These are phyloP conservation scores for Drosophila peninsularis DNA, from an alignment of 2,888 invertebrate species.

Conservation along the genomic window DNA sequence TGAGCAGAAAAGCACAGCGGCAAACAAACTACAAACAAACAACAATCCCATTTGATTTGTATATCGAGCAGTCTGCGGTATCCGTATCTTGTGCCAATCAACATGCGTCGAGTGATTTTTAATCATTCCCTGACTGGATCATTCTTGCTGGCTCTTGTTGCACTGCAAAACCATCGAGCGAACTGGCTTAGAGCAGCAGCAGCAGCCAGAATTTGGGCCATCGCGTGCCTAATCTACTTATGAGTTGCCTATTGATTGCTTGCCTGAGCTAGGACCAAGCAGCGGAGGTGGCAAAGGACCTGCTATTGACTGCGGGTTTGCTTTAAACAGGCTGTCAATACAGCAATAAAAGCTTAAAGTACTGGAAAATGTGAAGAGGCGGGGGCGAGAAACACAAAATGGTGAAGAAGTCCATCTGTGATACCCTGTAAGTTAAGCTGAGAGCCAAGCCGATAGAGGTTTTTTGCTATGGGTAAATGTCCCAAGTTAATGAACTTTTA, in stretches of 20 bases:
- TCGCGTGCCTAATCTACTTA: not conserved
- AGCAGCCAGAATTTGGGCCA: no score
- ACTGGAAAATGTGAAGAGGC: constrained; percentile 1
- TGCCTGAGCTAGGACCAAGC: no score
- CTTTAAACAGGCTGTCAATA: not conserved
- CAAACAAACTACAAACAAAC: not conserved
- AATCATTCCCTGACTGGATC: constrained; percentile 1
- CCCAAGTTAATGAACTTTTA: no score
- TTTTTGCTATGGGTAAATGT: no score
- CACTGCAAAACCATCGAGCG: no score
- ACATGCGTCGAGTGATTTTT: constrained; percentile 2
- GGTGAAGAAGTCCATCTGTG: not conserved
- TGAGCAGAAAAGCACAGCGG: constrained; percentile 12
- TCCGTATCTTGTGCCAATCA: constrained; percentile 6
- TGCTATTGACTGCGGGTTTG: not conserved
- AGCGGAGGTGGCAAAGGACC: no score
- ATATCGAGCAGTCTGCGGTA: not conserved
- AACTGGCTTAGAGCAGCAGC: not conserved
- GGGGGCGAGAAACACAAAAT: not conserved
- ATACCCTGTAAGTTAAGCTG: not conserved
- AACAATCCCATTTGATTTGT: constrained; percentile 15
- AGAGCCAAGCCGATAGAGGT: no score
- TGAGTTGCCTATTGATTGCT: not conserved
- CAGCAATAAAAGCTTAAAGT: not conserved
- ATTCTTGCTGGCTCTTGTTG: not conserved